These are phyloP conservation scores for Alcedo quadribrachys DNA, from an alignment of 2,797 vertebrate species.

Conservation along the genomic window DNA sequence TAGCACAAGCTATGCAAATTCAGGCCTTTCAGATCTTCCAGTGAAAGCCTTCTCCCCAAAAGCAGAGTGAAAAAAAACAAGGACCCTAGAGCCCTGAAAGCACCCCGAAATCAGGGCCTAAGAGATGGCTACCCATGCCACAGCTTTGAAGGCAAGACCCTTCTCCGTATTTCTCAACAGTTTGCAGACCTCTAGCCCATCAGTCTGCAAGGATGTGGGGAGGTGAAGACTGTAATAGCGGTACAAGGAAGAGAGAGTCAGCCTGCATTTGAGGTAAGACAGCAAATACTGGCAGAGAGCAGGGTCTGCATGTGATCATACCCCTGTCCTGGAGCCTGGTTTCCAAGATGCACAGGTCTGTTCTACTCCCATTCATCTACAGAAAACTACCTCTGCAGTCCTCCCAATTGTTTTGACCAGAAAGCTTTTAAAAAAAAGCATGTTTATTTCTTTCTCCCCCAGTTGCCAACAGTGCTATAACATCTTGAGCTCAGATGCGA, in stretches of 20 bases:
- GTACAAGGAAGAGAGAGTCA: not conserved
- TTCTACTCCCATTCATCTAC: not conserved
- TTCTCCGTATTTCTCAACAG: rapidly evolving
- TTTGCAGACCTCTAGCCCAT: not conserved
- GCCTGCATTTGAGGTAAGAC: not conserved
- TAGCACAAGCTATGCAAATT: not conserved
- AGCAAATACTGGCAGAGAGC: rapidly evolving
- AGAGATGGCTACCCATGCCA: not conserved
- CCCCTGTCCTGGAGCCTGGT: rapidly evolving
- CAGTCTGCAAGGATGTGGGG: rapidly evolving
- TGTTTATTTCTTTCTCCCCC: not conserved
- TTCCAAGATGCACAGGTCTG: rapidly evolving
- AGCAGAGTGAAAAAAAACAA: not conserved
- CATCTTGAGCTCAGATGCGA: not conserved
- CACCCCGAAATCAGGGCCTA: not conserved
- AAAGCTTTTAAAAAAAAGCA: not conserved
- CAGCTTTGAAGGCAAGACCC: not conserved
- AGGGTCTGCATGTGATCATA: rapidly evolving
- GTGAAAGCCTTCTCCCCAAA: not conserved
- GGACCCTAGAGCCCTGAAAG: not conserved
- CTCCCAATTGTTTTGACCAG: not conserved
- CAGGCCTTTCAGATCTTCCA: not conserved
- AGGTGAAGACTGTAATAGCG: not conserved
- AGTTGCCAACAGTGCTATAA: rapidly evolving
- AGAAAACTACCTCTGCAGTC: not conserved